These are phyloP conservation scores for Pseudomyrmex dendroicus DNA, from an alignment of 1,140 invertebrate genomes.

Conservation along the genomic window DNA sequence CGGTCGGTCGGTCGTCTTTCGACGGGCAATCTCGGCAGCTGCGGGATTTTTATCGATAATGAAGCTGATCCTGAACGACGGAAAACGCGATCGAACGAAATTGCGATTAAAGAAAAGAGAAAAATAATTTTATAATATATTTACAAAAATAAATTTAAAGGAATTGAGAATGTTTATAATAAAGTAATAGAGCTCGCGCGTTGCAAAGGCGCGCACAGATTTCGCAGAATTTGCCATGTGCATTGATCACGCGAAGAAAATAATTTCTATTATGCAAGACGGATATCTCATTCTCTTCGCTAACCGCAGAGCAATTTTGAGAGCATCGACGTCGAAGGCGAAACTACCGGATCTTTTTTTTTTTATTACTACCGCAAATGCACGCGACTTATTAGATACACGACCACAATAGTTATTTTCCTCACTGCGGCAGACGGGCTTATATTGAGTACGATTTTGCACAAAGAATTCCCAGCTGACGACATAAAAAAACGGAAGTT, in stretches of 20 bases:
- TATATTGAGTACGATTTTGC: slow-evolving; percentile 22
- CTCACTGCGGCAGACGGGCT: not conserved
- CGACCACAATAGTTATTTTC: slow-evolving; percentile 18
- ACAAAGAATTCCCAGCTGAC: slow-evolving; percentile 25
- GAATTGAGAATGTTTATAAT: not conserved
- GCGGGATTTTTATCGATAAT: slow-evolving; percentile 44
- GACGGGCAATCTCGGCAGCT: slow-evolving; percentile 26
- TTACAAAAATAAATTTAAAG: not conserved
- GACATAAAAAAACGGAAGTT: not conserved
- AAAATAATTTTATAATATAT: not conserved
- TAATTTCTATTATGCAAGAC: slow-evolving; percentile 19
- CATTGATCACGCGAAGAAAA: not conserved
- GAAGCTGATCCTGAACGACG: slow-evolving; percentile 9
- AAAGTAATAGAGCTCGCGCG: not conserved
- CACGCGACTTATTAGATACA: slow-evolving; percentile 24
- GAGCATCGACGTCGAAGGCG: slow-evolving; percentile 15
- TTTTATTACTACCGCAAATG: slow-evolving; percentile 2
- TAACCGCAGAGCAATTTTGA: slow-evolving; percentile 19
- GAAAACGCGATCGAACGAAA: slow-evolving; percentile 11
- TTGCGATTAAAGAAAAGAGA: not conserved
- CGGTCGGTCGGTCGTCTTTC: slow-evolving; percentile 16
- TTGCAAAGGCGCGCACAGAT: not conserved
- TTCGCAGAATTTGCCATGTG: no score
- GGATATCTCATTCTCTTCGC: slow-evolving; percentile 27
- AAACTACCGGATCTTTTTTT: slow-evolving; percentile 3